phyloP scores from a whole-genome alignment of 2,113 vertebrate species.

The Entomyzon cyanotis region DNA sequence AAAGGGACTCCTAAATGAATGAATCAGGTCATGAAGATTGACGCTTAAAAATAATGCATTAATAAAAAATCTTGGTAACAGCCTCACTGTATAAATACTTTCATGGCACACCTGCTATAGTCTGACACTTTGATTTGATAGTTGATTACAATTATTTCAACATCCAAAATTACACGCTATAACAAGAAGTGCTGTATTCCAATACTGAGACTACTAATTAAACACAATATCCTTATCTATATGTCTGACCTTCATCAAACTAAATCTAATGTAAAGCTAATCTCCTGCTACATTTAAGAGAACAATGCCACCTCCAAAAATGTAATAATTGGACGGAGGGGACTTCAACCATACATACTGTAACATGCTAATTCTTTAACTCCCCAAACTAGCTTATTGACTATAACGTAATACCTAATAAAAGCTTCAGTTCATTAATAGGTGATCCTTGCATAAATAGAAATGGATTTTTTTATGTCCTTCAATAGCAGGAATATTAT shows the following conservation, averaged over 20 bases:
- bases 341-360: neutral
- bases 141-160: conserved; percentile 1
- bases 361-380: conserved; percentile 19
- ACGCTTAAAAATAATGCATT: neutral
- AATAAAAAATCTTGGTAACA: neutral
- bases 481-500: conserved; percentile 6
- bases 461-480: neutral
- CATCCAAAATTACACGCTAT: neutral
- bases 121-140: neutral
- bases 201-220: neutral
- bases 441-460: neutral
- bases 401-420: neutral
- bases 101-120: neutral
- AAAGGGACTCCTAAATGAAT: neutral
- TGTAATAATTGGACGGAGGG: neutral
- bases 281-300: conserved; percentile 12
- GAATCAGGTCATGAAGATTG: neutral
- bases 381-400: conserved; percentile 14
- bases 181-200: conserved; percentile 23
- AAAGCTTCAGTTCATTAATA: neutral
- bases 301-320: neutral
- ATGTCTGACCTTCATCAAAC: neutral
- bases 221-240: neutral
- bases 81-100: neutral
- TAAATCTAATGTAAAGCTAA: conserved; percentile 40